Base-by-base conservation (phyloP, 2,888 invertebrate genomes). In the Candidula unifasciata region DNA sequence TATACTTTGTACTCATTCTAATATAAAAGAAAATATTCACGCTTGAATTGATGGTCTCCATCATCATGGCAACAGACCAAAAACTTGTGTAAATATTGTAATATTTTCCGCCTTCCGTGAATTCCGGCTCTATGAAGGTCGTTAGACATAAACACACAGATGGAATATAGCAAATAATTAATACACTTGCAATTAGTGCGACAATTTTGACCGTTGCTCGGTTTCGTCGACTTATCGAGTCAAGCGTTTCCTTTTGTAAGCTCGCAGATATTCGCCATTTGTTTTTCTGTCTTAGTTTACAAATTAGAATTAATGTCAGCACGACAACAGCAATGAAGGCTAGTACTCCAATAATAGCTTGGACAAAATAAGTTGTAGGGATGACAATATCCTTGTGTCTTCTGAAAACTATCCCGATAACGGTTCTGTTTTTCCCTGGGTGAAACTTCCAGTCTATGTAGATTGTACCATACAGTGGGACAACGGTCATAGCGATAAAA, bases 381-480 rank as follows among this genome's bases (percentile, higher is more conserved):
- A 71, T 82, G 30, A 73, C 84, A 18, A 80, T 79, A 27, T 71
- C 68, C n/a, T 79, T 80, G 6, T 54, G 66, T 27, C 66, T 54
- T 44, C 37, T 21, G n/a, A 64, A 73, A 8, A 52, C 44, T 2
- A 84, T 78, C 21, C 79, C 78, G 57, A 84, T 44, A 79, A 86
- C 71, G 44, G 60, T 68, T 8, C 80, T 73, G 80, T 79, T 84
- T n/a, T 79, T 82, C 69, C 74, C 82, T 13, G 80, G 69, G 69
- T 74, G 69, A 33, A 84, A 84, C 37, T 82, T 82, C 57, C 86
- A 82, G 5, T 71, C 78, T 37, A 76, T 35, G 30, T 84, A 79
- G n/a, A 24, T 74, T 35, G 73, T 78, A 37, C 60, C 33, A 57
- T 37, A 68, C n/a, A 66, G 71, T 13, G 80, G 68, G 33, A 74